Evolutionary conservation across 2,113 vertebrate genomes (phyloP).

Genomic region (Colossoma macropomum): DNA sequence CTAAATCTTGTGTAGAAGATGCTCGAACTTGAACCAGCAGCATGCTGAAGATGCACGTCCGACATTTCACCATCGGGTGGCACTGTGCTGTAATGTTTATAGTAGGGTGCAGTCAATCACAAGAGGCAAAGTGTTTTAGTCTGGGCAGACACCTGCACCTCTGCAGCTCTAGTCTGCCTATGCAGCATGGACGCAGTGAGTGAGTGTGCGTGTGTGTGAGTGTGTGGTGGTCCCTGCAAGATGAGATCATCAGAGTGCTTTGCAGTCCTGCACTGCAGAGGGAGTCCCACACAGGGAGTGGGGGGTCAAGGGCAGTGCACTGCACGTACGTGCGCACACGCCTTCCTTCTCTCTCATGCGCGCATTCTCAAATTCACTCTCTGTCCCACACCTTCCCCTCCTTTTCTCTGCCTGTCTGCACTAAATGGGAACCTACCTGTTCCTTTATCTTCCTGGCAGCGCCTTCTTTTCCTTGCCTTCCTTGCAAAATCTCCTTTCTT

Average conservation of each 20-base stretch:
- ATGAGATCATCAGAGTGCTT: slow-evolving; percentile 74
- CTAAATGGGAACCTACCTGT: not conserved
- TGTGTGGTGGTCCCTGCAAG: slow-evolving; percentile 66
- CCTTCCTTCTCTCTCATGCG: not conserved
- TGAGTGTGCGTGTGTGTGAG: slow-evolving; percentile 28
- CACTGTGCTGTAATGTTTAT: slow-evolving; percentile 31
- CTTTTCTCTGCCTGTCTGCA: not conserved
- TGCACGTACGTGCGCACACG: not conserved
- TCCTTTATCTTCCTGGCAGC: not conserved
- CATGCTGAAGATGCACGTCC: not conserved
- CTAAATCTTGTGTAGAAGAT: not conserved
- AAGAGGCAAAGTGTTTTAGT: slow-evolving; percentile 8
- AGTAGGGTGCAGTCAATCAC: slow-evolving; percentile 16
- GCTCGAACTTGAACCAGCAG: not conserved
- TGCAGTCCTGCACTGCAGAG: slow-evolving; percentile 67
- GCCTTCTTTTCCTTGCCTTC: not conserved
- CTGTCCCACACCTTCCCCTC: not conserved
- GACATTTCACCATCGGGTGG: slow-evolving; percentile 35
- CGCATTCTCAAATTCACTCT: not conserved
- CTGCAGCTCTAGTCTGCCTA: slow-evolving; percentile 26
- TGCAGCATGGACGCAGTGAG: slow-evolving; percentile 14
- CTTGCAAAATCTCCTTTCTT: not conserved
- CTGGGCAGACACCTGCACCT: slow-evolving; percentile 33
- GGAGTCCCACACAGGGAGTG: slow-evolving; percentile 41
- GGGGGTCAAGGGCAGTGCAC: slow-evolving; percentile 45